Conservation (phyloP, 2,113 vertebrate species). For the Dipodomys stephensi region DNA sequence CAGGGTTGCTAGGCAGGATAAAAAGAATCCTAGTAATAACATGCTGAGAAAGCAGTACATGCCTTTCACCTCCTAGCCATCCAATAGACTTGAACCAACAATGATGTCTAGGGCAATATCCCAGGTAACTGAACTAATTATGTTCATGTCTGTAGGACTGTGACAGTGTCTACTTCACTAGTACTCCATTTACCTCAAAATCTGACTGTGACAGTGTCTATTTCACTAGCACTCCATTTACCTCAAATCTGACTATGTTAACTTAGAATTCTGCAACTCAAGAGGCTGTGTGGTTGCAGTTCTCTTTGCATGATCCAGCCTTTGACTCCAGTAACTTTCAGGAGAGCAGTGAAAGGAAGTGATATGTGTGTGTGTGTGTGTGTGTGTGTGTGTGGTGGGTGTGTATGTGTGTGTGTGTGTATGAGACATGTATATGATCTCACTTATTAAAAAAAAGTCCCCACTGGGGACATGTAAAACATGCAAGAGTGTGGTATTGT, state of each 20-base stretch:
- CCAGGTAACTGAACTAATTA: conserved; percentile 32
- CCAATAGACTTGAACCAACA: conserved; percentile 34
- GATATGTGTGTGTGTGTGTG: not conserved
- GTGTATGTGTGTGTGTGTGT: not conserved
- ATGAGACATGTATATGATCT: not conserved
- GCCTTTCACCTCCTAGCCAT: conserved; percentile 35
- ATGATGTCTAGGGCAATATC: not conserved
- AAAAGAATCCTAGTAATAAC: conserved; percentile 34
- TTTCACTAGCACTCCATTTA: not conserved
- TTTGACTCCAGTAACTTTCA: conserved; percentile 14
- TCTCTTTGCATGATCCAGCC: not conserved
- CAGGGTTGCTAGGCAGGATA: conserved; percentile 31
- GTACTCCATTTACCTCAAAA: not conserved
- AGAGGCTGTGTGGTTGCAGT: not conserved
- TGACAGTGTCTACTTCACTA: not conserved
- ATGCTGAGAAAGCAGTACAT: conserved; percentile 20
- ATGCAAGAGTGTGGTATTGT: conserved; percentile 11
- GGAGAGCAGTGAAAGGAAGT: conserved; percentile 6
- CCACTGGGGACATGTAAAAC: not conserved
- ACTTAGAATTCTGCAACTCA: conserved; percentile 1
- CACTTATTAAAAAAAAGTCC: not conserved
- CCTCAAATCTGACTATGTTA: conserved; percentile 22
- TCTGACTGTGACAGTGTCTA: not conserved
- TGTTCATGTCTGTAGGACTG: conserved; percentile 26
- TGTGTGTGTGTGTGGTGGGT: not conserved